Evolutionary conservation across 2,888 invertebrate species (phyloP), one percentile per base, ranked within the genome.

Genomic region (Amorpha juglandis): DNA sequence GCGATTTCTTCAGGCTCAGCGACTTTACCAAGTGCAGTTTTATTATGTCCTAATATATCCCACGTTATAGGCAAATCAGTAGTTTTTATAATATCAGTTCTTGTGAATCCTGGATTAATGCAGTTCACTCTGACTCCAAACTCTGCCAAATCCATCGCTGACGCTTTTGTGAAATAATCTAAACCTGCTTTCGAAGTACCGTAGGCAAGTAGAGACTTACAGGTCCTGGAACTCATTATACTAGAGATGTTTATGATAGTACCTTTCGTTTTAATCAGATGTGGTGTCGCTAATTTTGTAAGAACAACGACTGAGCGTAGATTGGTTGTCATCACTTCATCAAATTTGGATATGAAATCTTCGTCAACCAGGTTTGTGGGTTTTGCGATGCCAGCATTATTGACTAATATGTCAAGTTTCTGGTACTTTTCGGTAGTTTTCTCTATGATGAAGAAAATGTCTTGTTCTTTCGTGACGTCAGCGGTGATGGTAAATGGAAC

Each of bases 61-160:
- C 55, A 67, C 3, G 27, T 21, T 0, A 38, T 14, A 16, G 21
- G 33, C n/a, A 63, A 6, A 0, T 70, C 70, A 11, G 70, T 33
- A 63, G 67, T 67, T 0, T 67, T 66, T 0, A 70, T 95, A 93
- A 89, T 69, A 96, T 82, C 74, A 4, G 98, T 83, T 6, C 51
- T 65, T 0, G 82, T 81, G 0, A 78, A 80, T 1, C 83, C 84
- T 27, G 84, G 84, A 47, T 78, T 82, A 0, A 84, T 68, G 1
- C 72, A 67, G 55, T 85, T 84, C 0, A 97, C 97, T 62, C 98
- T 93, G 0, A 98, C 96, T 68, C 96, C 95, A 78, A 95, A 95
- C 0, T 93, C 70, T 27, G 96, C 96, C 48, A 97, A 84, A 78
- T 97, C 98, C 55, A 98, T 83, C 1, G 85, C 86, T 9, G 71